These are phyloP conservation scores for Calameuta idolon DNA, from an alignment of 2,888 invertebrate genomes.

Conservation along the genomic window DNA sequence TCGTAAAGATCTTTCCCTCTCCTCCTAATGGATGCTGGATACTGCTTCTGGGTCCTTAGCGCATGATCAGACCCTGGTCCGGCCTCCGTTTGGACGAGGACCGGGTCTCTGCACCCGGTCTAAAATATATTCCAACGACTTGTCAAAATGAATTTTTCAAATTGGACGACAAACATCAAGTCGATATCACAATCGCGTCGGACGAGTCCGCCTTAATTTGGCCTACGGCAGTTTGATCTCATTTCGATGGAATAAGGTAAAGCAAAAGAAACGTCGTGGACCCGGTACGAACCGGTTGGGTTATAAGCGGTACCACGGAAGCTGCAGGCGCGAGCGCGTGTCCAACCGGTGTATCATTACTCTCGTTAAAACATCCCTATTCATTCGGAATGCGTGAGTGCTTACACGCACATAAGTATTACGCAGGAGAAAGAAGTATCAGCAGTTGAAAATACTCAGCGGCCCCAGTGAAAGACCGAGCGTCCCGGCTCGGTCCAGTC, in stretches of 20 bases:
- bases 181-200: background rate
- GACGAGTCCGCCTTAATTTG: background rate
- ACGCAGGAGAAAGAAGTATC: background rate
- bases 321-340: constrained; percentile 47
- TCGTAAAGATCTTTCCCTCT: background rate
- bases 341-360: constrained; percentile 50
- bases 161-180: background rate
- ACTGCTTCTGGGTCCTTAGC: background rate
- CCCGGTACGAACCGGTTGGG: constrained; percentile 43
- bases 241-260: constrained; percentile 42
- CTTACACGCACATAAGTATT: background rate
- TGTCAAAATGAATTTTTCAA: background rate
- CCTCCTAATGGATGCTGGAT: background rate
- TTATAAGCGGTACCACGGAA: constrained; percentile 48
- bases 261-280: constrained; percentile 28
- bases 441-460: background rate
- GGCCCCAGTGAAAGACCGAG: background rate
- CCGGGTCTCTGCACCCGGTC: background rate
- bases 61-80: background rate
- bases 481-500: background rate
- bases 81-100: background rate
- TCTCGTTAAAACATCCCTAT: constrained; percentile 50
- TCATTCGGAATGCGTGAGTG: constrained; percentile 17
- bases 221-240: constrained; percentile 43
- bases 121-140: background rate